These are phyloP conservation scores for Pseudoatta argentina DNA, from an alignment of 1,140 invertebrate species.

Conservation along the genomic window DNA sequence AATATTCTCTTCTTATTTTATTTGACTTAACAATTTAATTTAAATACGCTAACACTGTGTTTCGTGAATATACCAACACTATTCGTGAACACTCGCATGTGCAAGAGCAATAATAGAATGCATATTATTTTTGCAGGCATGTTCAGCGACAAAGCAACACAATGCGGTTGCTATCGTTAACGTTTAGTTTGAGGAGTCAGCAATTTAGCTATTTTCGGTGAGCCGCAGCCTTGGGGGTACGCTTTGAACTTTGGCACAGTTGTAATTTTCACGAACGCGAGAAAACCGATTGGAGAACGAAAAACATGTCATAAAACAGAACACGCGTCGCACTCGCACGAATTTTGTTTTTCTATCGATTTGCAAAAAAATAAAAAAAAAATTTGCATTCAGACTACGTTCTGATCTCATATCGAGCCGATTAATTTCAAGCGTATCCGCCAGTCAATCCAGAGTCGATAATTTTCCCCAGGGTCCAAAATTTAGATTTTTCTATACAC, in stretches of 20 bases:
- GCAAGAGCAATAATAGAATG: background rate
- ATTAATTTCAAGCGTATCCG: background rate
- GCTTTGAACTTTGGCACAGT: slow-evolving; percentile 81
- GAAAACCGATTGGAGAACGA: slow-evolving; percentile 58
- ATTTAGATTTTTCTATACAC: background rate
- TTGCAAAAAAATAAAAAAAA: background rate
- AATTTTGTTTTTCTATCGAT: slow-evolving; percentile 24
- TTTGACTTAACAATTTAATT: slow-evolving; percentile 1
- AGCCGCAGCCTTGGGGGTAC: slow-evolving; percentile 73
- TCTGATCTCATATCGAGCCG: background rate
- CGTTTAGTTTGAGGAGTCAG: slow-evolving; percentile 37
- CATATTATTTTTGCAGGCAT: background rate
- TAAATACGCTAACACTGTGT: background rate
- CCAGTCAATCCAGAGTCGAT: background rate
- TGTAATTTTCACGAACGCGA: slow-evolving; percentile 78
- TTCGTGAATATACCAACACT: too few species aligned
- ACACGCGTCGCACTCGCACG: slow-evolving; percentile 61
- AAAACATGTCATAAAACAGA: slow-evolving; percentile 71
- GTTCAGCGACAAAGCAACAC: slow-evolving; percentile 35
- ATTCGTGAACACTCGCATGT: background rate
- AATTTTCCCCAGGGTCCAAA: background rate
- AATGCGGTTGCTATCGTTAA: slow-evolving; percentile 7
- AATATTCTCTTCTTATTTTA: slow-evolving; percentile 10
- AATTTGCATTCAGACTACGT: background rate
- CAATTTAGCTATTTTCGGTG: slow-evolving; percentile 80